Evolutionary conservation across 2,797 vertebrate species (phyloP).

Genomic region (Thalassophryne amazonica): DNA sequence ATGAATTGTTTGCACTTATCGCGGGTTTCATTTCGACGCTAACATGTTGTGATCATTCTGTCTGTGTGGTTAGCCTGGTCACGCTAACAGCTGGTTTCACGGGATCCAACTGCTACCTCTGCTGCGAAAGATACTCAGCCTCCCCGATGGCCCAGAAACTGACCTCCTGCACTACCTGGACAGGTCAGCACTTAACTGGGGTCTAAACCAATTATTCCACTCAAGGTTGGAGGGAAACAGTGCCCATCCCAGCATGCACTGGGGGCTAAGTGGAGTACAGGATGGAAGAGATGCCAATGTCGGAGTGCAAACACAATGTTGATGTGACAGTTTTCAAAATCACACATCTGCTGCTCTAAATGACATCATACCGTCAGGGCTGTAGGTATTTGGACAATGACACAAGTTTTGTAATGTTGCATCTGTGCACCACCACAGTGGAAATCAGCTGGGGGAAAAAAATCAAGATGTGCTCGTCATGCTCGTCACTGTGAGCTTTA

Average conservation of each 20-base stretch:
- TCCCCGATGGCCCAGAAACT: conserved; percentile 91
- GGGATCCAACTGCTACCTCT: conserved; percentile 87
- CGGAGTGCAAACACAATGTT: background rate
- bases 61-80: conserved; percentile 62
- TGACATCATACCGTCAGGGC: too few relatives aligned
- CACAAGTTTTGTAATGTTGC: too few relatives aligned
- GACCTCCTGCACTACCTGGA: conserved; percentile 91
- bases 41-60: too few relatives aligned
- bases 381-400: too few relatives aligned
- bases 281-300: background rate
- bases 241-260: background rate
- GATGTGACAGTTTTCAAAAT: too few relatives aligned
- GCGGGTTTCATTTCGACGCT: too few relatives aligned
- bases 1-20: background rate
- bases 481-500: too few relatives aligned
- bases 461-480: too few relatives aligned
- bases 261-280: background rate
- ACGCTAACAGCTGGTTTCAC: conserved; percentile 83
- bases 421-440: too few relatives aligned
- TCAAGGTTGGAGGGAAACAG: background rate
- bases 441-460: too few relatives aligned
- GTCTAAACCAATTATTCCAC: background rate
- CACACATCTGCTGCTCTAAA: too few relatives aligned
- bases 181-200: conserved; percentile 68
- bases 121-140: conserved; percentile 83